These are phyloP conservation scores for Drosophila cardini DNA, from an alignment of 1,140 invertebrate genomes.

Conservation along the genomic window DNA sequence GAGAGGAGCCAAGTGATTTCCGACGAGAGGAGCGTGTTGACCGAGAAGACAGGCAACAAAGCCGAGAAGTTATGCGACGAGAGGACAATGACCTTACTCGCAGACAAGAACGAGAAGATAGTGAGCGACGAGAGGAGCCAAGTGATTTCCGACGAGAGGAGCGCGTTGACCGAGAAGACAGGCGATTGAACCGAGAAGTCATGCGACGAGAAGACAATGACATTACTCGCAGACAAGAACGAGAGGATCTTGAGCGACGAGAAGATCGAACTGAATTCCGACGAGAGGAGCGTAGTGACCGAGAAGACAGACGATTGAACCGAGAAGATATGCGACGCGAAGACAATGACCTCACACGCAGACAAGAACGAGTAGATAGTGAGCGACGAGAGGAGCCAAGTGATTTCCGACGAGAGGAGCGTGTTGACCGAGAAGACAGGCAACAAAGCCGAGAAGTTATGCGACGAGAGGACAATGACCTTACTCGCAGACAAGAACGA, in stretches of 20 bases:
- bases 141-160: conserved; percentile 4
- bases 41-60: neutral
- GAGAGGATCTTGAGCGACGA: neutral
- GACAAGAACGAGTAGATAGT: conserved; percentile 14
- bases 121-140: neutral
- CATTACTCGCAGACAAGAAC: neutral
- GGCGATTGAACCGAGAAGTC: neutral
- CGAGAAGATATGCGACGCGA: conserved; percentile 5
- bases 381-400: conserved; percentile 9
- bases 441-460: neutral
- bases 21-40: neutral
- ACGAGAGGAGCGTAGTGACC: neutral
- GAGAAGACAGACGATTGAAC: neutral
- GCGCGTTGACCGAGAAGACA: neutral
- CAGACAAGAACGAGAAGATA: neutral
- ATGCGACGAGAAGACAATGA: conserved; percentile 11
- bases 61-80: conserved; percentile 1
- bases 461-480: neutral
- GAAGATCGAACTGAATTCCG: neutral
- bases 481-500: neutral
- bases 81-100: neutral
- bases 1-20: neutral
- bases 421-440: neutral
- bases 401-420: neutral
- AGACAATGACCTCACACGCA: neutral